Base-by-base conservation (phyloP, 2,888 invertebrate genomes). In the Argyresthia goedartella region DNA sequence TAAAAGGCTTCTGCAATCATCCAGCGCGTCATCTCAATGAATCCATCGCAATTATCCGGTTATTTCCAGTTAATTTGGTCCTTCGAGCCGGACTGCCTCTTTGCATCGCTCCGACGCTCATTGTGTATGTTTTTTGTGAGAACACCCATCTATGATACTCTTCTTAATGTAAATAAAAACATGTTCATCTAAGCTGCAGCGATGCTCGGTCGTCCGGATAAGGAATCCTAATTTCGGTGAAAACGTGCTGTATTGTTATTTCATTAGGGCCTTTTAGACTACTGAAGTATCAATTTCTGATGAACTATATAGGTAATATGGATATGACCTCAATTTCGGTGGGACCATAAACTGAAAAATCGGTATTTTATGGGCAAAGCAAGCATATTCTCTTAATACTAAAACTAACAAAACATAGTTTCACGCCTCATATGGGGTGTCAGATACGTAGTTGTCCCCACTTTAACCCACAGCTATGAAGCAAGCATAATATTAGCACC, bases 31-130 rank as follows among this genome's bases (percentile, higher is more conserved):
- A 62, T 57, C 57, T 66, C 60, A 64, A 67, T 65, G 63, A 63
- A 57, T 52, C 57, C 55, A 10, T n/a, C 56, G 64, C 71, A 73
- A 77, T 80, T 76, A 77, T 69, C 67, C 60, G 55, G 61, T 80
- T 76, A 73, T 65, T 71, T 75, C 67, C 69, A 65, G 65, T 57
- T 76, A 71, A 79, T 77, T 76, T 72, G 64, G 58, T 57, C 63
- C 53, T 67, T 67, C 59, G 56, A 56, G 8, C 61, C 69, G 62
- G 59, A 73, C 68, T 52, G 62, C 61, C 58, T 54, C 56, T 69
- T 63, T 61, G 56, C 61, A 57, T 56, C 64, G 72, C 60, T 59
- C 62, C 64, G 62, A 76, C 71, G 74, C 75, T 50, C 41, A 41
- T 36, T 47, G 34, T 47, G 13, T 3, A 14, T 15, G 10, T 36